Base-by-base conservation (phyloP, 35 echinoderm and acorn worm species). In the Strongylocentrotus purpuratus region DNA sequence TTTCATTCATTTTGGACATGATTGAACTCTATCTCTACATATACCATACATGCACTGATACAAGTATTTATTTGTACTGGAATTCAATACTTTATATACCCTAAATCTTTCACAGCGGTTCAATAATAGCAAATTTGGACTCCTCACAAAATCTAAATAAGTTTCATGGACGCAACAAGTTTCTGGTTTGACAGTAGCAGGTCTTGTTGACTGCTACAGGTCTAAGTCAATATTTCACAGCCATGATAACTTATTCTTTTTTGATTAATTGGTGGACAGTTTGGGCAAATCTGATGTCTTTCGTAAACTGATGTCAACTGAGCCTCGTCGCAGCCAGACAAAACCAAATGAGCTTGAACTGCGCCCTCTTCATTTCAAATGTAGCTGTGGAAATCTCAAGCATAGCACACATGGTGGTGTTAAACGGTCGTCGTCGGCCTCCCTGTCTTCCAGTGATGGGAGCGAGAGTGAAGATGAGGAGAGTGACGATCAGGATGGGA, bases 341-440 rank as follows among this genome's bases (percentile, higher is more conserved):
- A 47, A 58, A 18, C 11, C 31, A 33, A 55, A 93, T 58, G 91
- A 93, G 46, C 46, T 93, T 48, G 91, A 93, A 93, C 91, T 93
- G 18, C 91, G 48, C 12, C 91, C 91, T 58, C 31, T 93, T 13
- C 91, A 93, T n/a, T 3, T 58, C 46, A 93, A 93, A 33, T 93
- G 91, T 58, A 93, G 46, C 91, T 93, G 91, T 93, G 91, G 91
- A 5, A 58, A 93, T 33, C 45, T 93, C 18, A 58, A 58, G 91
- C 46, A 46, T 12, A 9, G 48, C 17, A 32, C 10, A 15, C 91
- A 9, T 25, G 48, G 91, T 33, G 28, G 2, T 46, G 48, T 31
- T 14, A 55, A 20, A 31, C 25, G 14, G 46, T 93, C 91, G 5
- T 50, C 91, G 50, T 52, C 91, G 6, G 8, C 48, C 4, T 92